These are phyloP conservation scores for Puntigrus tetrazona DNA, from an alignment of 2,113 vertebrate species.

Conservation along the genomic window DNA sequence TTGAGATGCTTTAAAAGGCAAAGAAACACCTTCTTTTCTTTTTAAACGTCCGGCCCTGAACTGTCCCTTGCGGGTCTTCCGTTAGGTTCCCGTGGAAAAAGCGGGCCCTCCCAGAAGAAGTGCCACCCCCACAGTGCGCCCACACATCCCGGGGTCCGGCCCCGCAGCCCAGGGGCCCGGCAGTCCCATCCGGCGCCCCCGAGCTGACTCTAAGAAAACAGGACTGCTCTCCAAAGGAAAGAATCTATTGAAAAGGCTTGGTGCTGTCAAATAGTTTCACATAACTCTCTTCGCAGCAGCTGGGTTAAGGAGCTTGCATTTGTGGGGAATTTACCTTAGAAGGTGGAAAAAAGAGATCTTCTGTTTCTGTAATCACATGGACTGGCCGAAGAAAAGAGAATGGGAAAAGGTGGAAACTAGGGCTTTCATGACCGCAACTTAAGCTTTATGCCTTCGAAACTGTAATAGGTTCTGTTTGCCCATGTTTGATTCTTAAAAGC, in stretches of 20 bases:
- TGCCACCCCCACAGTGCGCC: conserved; percentile 85
- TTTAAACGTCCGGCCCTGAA: conserved; percentile 69
- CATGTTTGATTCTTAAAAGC: neutral
- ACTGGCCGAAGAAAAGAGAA: conserved; percentile 40
- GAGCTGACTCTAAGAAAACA: conserved; percentile 91
- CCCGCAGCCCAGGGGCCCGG: conserved; percentile 71
- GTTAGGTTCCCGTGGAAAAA: conserved; percentile 95
- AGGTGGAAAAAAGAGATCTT: conserved; percentile 4
- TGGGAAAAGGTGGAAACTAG: conserved; percentile 70
- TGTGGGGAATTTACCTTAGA: neutral
- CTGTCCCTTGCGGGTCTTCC: conserved; percentile 81
- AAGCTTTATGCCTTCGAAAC: conserved; percentile 14
- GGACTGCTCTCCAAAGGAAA: conserved; percentile 96
- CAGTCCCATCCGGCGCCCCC: conserved; percentile 86
- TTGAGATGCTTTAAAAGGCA: conserved; percentile 60
- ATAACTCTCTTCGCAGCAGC: neutral
- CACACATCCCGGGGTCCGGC: conserved; percentile 83
- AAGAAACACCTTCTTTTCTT: conserved; percentile 67
- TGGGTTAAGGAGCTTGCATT: neutral
- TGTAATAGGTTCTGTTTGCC: neutral
- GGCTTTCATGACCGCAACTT: conserved; percentile 79
- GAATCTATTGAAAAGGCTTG: conserved; percentile 91
- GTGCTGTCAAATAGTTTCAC: conserved; percentile 85
- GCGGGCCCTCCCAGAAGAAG: conserved; percentile 87
- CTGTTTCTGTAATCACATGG: conserved; percentile 35